Percentiles rank a stretch among this genome's conserved stretches.
These are phyloP conservation scores for Volucella bombylans DNA, from an alignment of 2,888 invertebrate genomes.

Conservation along the genomic window DNA sequence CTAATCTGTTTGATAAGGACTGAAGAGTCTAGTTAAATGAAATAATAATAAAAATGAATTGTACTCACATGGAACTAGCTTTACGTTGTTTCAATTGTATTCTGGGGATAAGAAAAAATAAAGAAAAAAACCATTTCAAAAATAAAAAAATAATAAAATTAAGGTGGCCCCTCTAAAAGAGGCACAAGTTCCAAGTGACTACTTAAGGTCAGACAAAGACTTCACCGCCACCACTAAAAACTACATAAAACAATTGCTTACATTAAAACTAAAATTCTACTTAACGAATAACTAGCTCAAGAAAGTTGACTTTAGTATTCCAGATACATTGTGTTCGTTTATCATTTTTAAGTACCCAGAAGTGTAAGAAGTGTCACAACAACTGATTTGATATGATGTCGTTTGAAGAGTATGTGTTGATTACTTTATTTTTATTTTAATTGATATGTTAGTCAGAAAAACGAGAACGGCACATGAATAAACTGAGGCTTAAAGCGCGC, in stretches of 20 bases:
- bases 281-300: conserved; percentile 20
- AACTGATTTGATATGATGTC: conserved; percentile 42
- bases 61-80: conserved; percentile 63
- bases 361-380: conserved; percentile 47
- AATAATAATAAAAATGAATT: background rate
- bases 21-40: background rate
- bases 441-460: conserved; percentile 66
- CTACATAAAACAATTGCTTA: background rate
- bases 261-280: background rate
- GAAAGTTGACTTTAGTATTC: conserved; percentile 36
- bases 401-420: conserved; percentile 32
- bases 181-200: too few relatives aligned
- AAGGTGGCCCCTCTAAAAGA: too few relatives aligned
- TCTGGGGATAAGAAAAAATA: conserved; percentile 38
- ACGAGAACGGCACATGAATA: conserved; percentile 54
- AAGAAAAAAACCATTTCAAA: background rate
- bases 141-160: background rate
- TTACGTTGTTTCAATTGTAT: conserved; percentile 43
- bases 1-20: conserved; percentile 24
- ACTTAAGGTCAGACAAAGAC: too few relatives aligned
- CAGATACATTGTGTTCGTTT: conserved; percentile 13
- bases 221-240: background rate
- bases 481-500: conserved; percentile 42
- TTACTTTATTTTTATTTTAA: conserved; percentile 60
- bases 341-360: conserved; percentile 35